Conservation (phyloP, 2,113 vertebrate genomes). For the Oreochromis aureus region DNA sequence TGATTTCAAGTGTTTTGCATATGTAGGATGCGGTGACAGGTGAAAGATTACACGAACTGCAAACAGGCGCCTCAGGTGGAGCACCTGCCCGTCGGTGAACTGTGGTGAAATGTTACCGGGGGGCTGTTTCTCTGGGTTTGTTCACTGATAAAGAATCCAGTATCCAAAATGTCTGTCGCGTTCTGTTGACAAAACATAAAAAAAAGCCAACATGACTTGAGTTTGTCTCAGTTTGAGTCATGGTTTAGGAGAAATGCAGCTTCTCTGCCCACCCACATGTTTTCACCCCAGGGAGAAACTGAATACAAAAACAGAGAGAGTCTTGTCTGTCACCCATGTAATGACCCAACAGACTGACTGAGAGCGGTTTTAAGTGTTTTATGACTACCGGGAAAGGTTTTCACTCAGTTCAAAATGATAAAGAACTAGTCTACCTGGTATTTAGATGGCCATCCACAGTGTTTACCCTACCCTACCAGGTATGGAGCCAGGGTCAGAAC, state of each 20-base stretch:
- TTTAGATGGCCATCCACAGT: not conserved
- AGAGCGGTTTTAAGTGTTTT: not conserved
- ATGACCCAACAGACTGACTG: not conserved
- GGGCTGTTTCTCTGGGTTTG: not conserved
- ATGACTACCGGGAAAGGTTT: not conserved
- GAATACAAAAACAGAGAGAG: not conserved
- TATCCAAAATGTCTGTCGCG: not conserved
- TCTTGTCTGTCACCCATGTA: not conserved
- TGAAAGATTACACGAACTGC: constrained; percentile 5
- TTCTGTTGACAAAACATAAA: constrained; percentile 40
- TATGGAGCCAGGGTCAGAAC: not conserved
- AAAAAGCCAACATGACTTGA: not conserved
- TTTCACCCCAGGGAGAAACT: not conserved
- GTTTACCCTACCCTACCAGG: not conserved
- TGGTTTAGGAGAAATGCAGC: not conserved
- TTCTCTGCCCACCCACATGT: not conserved
- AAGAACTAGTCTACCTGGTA: not conserved
- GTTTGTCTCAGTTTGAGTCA: not conserved
- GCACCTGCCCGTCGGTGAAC: constrained; percentile 8
- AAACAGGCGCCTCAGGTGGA: not conserved
- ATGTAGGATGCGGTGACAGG: not conserved
- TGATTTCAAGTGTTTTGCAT: constrained; percentile 1
- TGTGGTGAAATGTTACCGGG: not conserved
- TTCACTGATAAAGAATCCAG: not conserved
- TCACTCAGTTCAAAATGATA: not conserved